A percentile compares a stretch with the other conserved stretches of the same genome.
These are phyloP conservation scores for Montipora cactus DNA, from an alignment of 64 coral and sea anemone genomes.

Conservation along the genomic window DNA sequence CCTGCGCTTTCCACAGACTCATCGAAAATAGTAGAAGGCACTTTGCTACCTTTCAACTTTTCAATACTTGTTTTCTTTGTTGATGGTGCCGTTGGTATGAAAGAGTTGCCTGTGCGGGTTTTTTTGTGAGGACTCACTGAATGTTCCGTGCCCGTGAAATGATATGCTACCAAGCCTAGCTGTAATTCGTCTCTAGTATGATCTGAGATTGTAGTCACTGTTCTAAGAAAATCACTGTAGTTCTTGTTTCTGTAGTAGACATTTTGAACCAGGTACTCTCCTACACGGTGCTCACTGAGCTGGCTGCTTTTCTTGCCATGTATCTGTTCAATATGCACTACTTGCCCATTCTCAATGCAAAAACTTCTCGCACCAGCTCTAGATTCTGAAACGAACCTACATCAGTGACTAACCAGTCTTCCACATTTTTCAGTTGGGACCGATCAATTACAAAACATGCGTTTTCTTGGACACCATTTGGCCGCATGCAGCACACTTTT, in stretches of 20 bases:
- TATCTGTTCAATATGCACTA: neutral
- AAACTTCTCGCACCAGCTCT: constrained; percentile 28
- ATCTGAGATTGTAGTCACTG: constrained; percentile 11
- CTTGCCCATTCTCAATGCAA: neutral
- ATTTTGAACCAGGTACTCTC: constrained; percentile 14
- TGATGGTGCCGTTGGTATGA: too few relatives aligned
- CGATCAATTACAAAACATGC: constrained; percentile 59
- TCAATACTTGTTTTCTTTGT: too few relatives aligned
- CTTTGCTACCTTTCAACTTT: too few relatives aligned
- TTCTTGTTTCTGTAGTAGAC: constrained; percentile 39
- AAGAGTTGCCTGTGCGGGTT: too few relatives aligned
- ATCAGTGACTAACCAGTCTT: constrained; percentile 62
- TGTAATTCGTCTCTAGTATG: constrained; percentile 27
- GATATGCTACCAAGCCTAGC: constrained; percentile 34
- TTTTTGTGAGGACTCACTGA: neutral
- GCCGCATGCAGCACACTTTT: constrained; percentile 44
- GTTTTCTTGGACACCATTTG: constrained; percentile 52
- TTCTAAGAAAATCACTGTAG: constrained; percentile 38
- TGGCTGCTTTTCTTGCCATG: neutral
- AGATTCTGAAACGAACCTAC: constrained; percentile 52
- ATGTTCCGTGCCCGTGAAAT: neutral
- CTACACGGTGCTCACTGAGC: neutral
- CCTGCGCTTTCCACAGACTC: too few relatives aligned
- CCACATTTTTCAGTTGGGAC: constrained; percentile 39
- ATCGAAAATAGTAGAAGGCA: too few relatives aligned